Evolutionary conservation across 2,888 invertebrate species (phyloP).

Genomic region (Venusia cambrica): DNA sequence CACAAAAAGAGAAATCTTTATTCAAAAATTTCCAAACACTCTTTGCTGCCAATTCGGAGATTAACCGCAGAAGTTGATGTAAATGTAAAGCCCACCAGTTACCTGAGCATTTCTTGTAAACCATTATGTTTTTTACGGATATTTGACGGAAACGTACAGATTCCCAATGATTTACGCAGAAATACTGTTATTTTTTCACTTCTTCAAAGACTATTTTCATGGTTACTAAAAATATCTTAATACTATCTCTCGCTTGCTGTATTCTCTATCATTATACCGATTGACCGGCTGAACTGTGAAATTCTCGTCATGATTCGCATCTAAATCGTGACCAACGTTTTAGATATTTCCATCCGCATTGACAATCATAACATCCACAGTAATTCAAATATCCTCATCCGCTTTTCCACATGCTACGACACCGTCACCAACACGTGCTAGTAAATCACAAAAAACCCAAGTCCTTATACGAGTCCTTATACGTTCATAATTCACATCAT

Average conservation of each 20-base stretch:
- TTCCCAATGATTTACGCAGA: conserved; percentile 17
- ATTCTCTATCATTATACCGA: too few relatives aligned
- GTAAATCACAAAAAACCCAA: conserved; percentile 17
- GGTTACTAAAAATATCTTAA: too few relatives aligned
- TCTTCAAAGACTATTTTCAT: too few relatives aligned
- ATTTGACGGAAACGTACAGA: conserved; percentile 12
- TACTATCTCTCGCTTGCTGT: too few relatives aligned
- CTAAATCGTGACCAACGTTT: conserved; percentile 8
- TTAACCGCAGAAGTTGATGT: conserved; percentile 26
- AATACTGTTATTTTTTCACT: conserved; percentile 7
- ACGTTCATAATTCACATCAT: conserved; percentile 29
- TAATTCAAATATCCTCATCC: conserved; percentile 8
- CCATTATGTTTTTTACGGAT: conserved; percentile 13
- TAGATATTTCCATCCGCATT: conserved; percentile 14
- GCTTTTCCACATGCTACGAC: conserved; percentile 9
- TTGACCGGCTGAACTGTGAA: neutral
- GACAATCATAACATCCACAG: conserved; percentile 2
- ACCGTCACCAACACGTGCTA: conserved; percentile 18
- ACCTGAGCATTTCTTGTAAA: conserved; percentile 18
- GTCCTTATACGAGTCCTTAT: too few relatives aligned
- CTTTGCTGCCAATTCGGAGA: conserved; percentile 7
- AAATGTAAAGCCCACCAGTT: conserved; percentile 27
- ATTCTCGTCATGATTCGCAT: conserved; percentile 4
- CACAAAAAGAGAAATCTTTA: conserved; percentile 23
- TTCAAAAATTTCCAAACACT: conserved; percentile 11